Base-by-base conservation (phyloP, 2,797 vertebrate genomes). In the Ctenopoma kingsleyae region DNA sequence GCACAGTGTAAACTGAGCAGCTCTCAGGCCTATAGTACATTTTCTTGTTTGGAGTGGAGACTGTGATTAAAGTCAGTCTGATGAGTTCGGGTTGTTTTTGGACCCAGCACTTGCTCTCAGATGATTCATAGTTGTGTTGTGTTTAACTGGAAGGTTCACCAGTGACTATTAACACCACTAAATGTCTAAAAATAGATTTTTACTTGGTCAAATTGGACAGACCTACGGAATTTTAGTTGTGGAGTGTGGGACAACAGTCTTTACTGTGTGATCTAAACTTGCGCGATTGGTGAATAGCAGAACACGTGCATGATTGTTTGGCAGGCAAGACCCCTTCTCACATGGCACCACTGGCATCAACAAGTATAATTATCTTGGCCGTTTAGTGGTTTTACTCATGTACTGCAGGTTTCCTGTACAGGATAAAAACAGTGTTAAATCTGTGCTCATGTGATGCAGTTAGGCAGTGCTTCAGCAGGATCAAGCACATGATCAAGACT, bases 1-100 rank as follows among this genome's bases (percentile, higher is more conserved):
- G 5, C 36, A 41, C 5, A 35, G 19, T n/a, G 40, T 62, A 25
- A 66, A 27, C 23, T 32, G 27, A 43, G 32, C 0, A 2, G n/a
- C 22, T 67, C 0, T 11, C 12, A 36, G 56, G 15, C 6, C 59
- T 49, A 20, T 3, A 27, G 19, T n/a, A 11, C 15, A 3, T 52
- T 27, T 59, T 32, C 35, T 23, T 71, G 48, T 69, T 75, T 66
- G 74, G 70, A 27, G 17, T 71, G 46, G 23, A 61, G 52, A 23
- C 43, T 22, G 10, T 32, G 17, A 60, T 56, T 13, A 23, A 22
- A 8, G 43, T 56, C 23, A 63, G 20, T 1, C 46, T 9, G 13
- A 43, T 54, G 36, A 54, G 11, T 50, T 63, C 19, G 1, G 16
- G 6, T n/a, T 13, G 11, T 40, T 13, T 16, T 40, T 74, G 12